Conservation (phyloP, 2,797 vertebrate genomes). For the Paedocypris micromegethes region DNA sequence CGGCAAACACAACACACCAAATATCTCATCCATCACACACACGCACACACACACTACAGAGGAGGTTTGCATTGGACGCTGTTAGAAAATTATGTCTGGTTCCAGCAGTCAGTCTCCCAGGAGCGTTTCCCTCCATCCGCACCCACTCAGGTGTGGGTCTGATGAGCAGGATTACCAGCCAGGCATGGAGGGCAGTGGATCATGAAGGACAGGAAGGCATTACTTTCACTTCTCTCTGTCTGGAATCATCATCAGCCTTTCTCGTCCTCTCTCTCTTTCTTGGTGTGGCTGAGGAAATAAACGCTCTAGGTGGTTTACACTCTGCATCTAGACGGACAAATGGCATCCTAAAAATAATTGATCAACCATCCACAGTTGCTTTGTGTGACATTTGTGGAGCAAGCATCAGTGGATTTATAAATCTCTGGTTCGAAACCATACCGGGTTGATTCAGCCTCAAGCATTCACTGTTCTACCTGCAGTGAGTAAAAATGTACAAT, state of each 20-base stretch:
- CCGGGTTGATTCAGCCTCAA: too few species aligned
- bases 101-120: slow-evolving; percentile 10
- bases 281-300: slow-evolving; percentile 2
- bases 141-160: slow-evolving; percentile 46
- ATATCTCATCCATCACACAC: slow-evolving; percentile 32
- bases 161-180: slow-evolving; percentile 51
- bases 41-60: slow-evolving; percentile 23
- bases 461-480: too few species aligned
- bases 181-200: slow-evolving; percentile 41
- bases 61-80: slow-evolving; percentile 8
- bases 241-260: slow-evolving; percentile 1
- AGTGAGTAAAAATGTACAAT: too few species aligned
- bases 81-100: slow-evolving; percentile 14
- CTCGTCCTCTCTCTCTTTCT: slow-evolving; percentile 8
- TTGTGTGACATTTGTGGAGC: neutral
- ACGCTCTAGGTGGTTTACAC: neutral
- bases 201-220: slow-evolving; percentile 49
- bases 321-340: too few species aligned
- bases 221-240: slow-evolving; percentile 30
- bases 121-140: slow-evolving; percentile 28
- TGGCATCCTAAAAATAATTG: neutral
- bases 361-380: neutral
- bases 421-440: too few species aligned
- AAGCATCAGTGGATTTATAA: too few species aligned
- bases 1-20: neutral